Base-by-base conservation (phyloP, 2,888 invertebrate species). In the Podotricha telesiphe region DNA sequence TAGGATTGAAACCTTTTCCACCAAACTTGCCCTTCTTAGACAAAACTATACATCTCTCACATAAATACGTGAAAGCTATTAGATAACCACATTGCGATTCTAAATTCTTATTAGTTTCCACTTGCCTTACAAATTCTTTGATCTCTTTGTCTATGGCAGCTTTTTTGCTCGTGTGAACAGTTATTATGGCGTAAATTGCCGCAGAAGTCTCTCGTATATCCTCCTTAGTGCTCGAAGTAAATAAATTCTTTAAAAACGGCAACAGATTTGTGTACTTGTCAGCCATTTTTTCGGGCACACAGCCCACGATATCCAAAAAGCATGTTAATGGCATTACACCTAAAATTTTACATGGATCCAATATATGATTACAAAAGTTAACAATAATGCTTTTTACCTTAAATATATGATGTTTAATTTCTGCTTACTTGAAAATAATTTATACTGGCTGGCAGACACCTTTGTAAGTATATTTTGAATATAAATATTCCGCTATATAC, bases 281-380 rank as follows among this genome's bases (percentile, higher is more conserved):
- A 0, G 95, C 94, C 79, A 97, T 94, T 67, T 94, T 88, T 22
- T 95, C 94, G 0, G 97, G 96, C 11, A 96, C 94, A 70, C 96
- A 96, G 50, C 97, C 97, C n/a, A 98, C 93, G 22, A 97, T 93
- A 87, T 98, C 98, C 75, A 97, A 91, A 80, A 98, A 93, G 76
- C 96, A 97, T 67, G 95, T 95, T 64, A 98, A 84, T 0, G 96
- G 91, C 86, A 95, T 94, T 55, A 94, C 82, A 78, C 94, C 95
- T 95, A 20, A 13, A 67, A 67, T n/a, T 4, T 48, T 17, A 45
- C 3, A 48, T 40, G n/a, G 0, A 10, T 8, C 8, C 8, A 37
- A 8, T 8, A 37, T 1, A 37, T 8, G 8, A 37, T 1, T 42
- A 42, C 1, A 13, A 8, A 37, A 4, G 1, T 7, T 37, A 37